Percentiles rank a stretch among this genome's conserved stretches.
phyloP scores from a whole-genome alignment of 2,113 vertebrate genomes.

The Megaceryle maxima region DNA sequence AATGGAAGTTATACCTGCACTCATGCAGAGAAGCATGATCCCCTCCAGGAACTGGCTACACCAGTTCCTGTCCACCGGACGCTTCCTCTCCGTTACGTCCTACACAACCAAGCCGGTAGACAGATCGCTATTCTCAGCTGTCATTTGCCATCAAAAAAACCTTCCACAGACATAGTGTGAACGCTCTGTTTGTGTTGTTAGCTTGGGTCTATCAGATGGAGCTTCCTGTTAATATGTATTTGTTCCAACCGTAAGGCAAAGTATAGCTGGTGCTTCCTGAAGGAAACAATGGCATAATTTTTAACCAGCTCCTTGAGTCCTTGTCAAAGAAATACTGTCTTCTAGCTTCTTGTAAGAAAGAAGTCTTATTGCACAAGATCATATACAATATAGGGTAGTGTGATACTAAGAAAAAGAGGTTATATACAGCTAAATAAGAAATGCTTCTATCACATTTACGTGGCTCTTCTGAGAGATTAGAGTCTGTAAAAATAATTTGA shows the following conservation, averaged over 20 bases:
- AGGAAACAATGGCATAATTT: constrained; percentile 62
- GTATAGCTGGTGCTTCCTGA: constrained; percentile 55
- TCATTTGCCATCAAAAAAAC: constrained; percentile 13
- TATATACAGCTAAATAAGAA: not conserved
- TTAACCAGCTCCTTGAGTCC: constrained; percentile 16
- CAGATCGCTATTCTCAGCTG: not conserved
- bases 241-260: constrained; percentile 41
- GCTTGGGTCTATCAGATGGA: not conserved
- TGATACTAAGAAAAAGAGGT: not conserved
- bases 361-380: not conserved
- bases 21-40: not conserved
- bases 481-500: constrained; percentile 41
- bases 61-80: not conserved
- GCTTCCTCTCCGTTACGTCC: not conserved
- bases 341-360: not conserved
- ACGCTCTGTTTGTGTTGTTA: constrained; percentile 19
- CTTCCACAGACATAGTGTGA: not conserved
- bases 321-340: not conserved
- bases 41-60: not conserved
- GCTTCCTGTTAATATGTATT: constrained; percentile 58
- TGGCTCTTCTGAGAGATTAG: not conserved
- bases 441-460: not conserved
- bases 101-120: not conserved
- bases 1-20: not conserved
- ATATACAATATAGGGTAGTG: not conserved